phyloP scores from a whole-genome alignment of 2,797 vertebrate genomes.

The Cynopterus sphinx region DNA sequence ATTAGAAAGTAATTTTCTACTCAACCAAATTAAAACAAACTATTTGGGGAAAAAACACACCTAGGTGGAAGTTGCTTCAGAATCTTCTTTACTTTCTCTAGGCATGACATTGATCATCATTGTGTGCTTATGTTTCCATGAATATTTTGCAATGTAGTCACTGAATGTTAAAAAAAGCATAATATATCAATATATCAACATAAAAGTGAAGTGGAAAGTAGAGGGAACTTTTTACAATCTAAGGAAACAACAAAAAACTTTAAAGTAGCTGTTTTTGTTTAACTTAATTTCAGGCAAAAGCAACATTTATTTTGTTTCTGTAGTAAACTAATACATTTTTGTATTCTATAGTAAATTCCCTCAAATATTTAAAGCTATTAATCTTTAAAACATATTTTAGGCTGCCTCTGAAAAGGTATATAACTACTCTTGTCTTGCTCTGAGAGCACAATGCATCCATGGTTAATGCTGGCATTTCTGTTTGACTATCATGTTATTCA shows the following conservation, averaged over 20 bases:
- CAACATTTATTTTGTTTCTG: background rate
- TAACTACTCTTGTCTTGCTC: background rate
- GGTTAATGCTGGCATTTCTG: background rate
- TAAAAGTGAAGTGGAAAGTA: background rate
- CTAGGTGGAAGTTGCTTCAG: background rate
- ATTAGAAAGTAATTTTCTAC: conserved; percentile 6
- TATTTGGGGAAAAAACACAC: background rate
- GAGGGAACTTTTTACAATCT: background rate
- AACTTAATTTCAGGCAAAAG: background rate
- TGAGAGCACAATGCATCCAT: rapidly evolving
- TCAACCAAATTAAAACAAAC: background rate
- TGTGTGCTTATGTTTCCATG: background rate
- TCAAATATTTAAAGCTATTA: background rate
- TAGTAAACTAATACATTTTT: background rate
- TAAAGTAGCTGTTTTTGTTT: background rate
- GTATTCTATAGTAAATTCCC: background rate
- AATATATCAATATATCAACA: background rate
- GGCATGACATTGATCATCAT: background rate
- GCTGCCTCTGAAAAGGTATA: background rate
- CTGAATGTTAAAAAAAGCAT: background rate
- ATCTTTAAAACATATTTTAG: background rate
- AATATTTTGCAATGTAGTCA: background rate
- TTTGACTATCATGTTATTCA: background rate
- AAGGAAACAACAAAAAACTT: background rate
- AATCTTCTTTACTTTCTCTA: background rate